Conservation (phyloP, 2,888 invertebrate species). For the Vanessa cardui region DNA sequence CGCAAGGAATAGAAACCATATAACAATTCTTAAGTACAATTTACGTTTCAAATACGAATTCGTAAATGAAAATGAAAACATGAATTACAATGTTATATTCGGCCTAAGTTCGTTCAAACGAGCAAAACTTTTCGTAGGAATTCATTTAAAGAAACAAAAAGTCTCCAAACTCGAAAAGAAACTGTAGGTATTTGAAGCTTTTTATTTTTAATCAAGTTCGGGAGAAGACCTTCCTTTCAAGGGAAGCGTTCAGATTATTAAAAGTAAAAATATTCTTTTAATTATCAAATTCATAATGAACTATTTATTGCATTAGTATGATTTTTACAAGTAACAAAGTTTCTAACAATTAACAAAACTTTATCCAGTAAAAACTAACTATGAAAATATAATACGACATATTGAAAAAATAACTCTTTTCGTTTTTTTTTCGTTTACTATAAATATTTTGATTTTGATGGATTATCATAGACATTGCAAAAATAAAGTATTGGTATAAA, state of each 20-base stretch:
- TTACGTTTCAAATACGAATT: constrained; percentile 4
- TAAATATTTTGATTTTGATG: no score
- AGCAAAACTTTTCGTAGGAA: neutral
- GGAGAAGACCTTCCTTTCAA: neutral
- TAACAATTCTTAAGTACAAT: neutral
- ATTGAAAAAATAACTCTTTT: no score
- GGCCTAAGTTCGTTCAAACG: neutral
- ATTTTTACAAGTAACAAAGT: neutral
- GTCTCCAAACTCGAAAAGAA: constrained; percentile 7
- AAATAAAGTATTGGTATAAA: no score
- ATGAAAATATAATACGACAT: no score
- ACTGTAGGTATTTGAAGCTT: neutral
- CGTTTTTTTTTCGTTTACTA: no score
- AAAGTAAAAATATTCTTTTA: neutral
- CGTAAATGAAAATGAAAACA: constrained; percentile 2
- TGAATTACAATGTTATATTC: neutral
- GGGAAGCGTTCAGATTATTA: neutral
- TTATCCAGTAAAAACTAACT: no score
- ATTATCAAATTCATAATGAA: neutral
- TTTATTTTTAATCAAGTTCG: constrained; percentile 7
- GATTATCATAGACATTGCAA: no score
- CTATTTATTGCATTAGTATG: neutral
- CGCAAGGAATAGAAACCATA: neutral
- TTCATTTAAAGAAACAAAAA: constrained; percentile 2
- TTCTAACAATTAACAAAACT: no score